These are phyloP conservation scores for Neodiprion lecontei DNA, from an alignment of 1,140 invertebrate genomes.

Conservation along the genomic window DNA sequence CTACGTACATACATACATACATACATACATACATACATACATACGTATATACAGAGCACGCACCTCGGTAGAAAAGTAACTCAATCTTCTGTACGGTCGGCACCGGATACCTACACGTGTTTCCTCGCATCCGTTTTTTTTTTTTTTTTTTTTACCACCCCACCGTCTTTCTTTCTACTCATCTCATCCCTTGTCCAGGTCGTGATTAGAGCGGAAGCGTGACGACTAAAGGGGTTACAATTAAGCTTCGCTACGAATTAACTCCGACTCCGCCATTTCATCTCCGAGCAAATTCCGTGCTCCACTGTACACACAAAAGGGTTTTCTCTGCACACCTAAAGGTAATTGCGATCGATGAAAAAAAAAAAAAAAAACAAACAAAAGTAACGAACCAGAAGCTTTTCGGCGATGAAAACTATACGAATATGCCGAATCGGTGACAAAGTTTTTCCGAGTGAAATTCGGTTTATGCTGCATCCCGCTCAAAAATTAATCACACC, in stretches of 20 bases:
- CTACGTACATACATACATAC: too few relatives aligned
- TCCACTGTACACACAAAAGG: neutral
- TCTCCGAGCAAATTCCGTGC: neutral
- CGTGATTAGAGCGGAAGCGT: neutral
- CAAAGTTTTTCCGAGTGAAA: too few relatives aligned
- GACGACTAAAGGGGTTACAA: conserved; percentile 9
- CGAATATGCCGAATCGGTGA: neutral
- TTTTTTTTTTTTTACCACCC: conserved; percentile 27
- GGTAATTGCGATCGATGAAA: neutral
- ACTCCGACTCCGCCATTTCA: neutral
- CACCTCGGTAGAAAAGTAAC: neutral
- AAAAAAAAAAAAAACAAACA: neutral
- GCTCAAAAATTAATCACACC: too few relatives aligned
- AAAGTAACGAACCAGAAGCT: conserved; percentile 15
- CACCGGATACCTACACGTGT: too few relatives aligned
- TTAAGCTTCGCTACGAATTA: conserved; percentile 14
- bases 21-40: too few relatives aligned
- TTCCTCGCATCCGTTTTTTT: conserved; percentile 12
- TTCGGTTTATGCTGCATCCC: too few relatives aligned
- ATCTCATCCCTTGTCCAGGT: neutral
- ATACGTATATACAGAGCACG: neutral
- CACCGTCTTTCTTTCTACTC: conserved; percentile 18
- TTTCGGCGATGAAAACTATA: neutral
- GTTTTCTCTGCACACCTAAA: neutral
- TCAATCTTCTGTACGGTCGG: neutral